These are phyloP conservation scores for Synchiropus splendidus DNA, from an alignment of 2,113 vertebrate species.

Conservation along the genomic window DNA sequence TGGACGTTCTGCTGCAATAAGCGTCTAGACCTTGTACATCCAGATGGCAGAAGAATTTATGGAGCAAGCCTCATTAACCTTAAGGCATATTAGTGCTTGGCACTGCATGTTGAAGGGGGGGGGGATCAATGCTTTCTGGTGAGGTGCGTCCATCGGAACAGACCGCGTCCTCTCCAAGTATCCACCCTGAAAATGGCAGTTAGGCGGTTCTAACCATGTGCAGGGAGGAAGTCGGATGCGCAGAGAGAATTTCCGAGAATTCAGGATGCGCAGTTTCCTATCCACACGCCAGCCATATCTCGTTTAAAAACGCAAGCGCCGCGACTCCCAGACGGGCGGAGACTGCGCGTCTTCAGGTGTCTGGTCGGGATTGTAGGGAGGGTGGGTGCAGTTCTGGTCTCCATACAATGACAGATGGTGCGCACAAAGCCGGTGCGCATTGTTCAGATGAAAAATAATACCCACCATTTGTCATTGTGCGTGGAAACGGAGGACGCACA, in stretches of 20 bases:
- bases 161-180: constrained; percentile 23
- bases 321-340: constrained; percentile 25
- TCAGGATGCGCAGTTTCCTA: constrained; percentile 25
- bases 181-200: constrained; percentile 53
- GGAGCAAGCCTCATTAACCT: constrained; percentile 69
- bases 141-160: constrained; percentile 15
- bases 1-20: constrained; percentile 28
- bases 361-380: constrained; percentile 61
- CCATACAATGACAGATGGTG: constrained; percentile 75
- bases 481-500: constrained; percentile 3
- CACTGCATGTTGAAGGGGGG: constrained; percentile 25
- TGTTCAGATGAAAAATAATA: constrained; percentile 54
- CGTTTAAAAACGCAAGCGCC: neutral
- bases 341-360: constrained; percentile 81
- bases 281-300: neutral
- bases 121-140: constrained; percentile 8
- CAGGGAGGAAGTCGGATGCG: constrained; percentile 40
- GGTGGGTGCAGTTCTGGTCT: constrained; percentile 51
- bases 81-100: constrained; percentile 58
- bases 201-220: constrained; percentile 34
- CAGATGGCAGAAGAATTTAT: constrained; percentile 66
- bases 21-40: constrained; percentile 45
- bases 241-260: too few relatives aligned
- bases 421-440: constrained; percentile 78
- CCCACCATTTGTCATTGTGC: constrained; percentile 48